Base-by-base conservation (phyloP, 2,888 invertebrate genomes). In the Folsomia candida region DNA sequence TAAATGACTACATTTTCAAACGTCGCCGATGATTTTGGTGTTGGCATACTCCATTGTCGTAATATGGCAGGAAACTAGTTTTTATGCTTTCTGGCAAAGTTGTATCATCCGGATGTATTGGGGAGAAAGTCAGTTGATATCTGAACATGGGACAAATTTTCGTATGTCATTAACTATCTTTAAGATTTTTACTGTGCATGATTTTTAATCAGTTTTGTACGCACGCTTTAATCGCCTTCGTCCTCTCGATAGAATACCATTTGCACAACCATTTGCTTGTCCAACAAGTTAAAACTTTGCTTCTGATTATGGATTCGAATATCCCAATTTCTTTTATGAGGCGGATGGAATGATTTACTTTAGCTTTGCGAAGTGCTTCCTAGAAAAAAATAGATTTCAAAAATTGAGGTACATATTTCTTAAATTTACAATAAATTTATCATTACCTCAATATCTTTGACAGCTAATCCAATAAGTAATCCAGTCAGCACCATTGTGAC, bases 401-500 rank as follows among this genome's bases (percentile, higher is more conserved):
- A 47, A 47, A 11, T 11, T 47, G 47, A 47, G 47, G 11, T 63
- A 51, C 37, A 22, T 47, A 26, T 66, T 54, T 22, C 26, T 66
- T 57, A 63, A 51, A 26, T 51, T 20, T 20, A 37, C 37, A 37
- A 37, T 4, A 14, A 54, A 14, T 37, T 37, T 37, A 4, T 37
- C 37, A 37, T 37, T 54, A 74, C 76, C 71, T 74, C 74, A 68
- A 76, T 75, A 51, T 76, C 73, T 20, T 62, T 68, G 9, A 76
- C 74, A 6, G 76, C 76, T 24, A 74, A 62, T 24, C 74, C 76
- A 51, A 76, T 51, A 2, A 76, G 69, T 20, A 76, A 69, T 28
- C 67, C 71, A 66, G 75, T 74, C 11, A 76, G 37, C 1, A 76
- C 69, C 57, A 76, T 74, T 22, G 74, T 71, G 22, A 76, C 71